These are phyloP conservation scores for Oscheius myriophilus DNA, from an alignment of 2,888 invertebrate species.

Conservation along the genomic window DNA sequence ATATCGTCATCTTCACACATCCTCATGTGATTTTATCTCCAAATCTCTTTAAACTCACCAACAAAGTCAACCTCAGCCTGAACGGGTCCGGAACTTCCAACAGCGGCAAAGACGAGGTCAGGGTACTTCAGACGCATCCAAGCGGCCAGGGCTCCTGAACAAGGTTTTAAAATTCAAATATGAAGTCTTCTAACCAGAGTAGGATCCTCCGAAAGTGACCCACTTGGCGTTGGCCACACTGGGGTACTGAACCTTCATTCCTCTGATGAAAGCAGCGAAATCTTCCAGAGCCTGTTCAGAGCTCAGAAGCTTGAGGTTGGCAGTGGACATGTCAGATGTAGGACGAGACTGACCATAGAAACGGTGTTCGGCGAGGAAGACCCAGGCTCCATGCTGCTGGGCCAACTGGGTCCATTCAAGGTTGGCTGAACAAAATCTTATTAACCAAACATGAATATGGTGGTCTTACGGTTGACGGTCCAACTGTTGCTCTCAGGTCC, in stretches of 20 bases:
- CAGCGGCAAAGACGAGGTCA: slow-evolving; percentile 82
- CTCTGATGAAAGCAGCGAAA: slow-evolving; percentile 82
- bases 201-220: slow-evolving; percentile 80
- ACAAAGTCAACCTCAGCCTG: slow-evolving; percentile 85
- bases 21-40: no score
- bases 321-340: slow-evolving; percentile 72
- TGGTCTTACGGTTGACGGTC: slow-evolving; percentile 70
- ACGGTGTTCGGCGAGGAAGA: slow-evolving; percentile 89
- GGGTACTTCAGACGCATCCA: slow-evolving; percentile 89
- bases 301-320: slow-evolving; percentile 81
- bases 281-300: slow-evolving; percentile 80
- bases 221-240: slow-evolving; percentile 77
- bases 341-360: slow-evolving; percentile 93
- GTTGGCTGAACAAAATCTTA: slow-evolving; percentile 71
- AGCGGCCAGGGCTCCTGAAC: slow-evolving; percentile 82
- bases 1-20: no score
- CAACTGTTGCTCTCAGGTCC: slow-evolving; percentile 77
- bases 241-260: slow-evolving; percentile 34
- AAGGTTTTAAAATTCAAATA: neutral
- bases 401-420: slow-evolving; percentile 73
- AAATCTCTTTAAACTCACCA: slow-evolving; percentile 74
- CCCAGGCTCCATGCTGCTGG: slow-evolving; percentile 82
- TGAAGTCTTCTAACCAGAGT: slow-evolving; percentile 35
- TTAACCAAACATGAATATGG: no score
- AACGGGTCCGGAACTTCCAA: slow-evolving; percentile 89